Base-by-base conservation (phyloP, 2,113 vertebrate species). In the Lonchura striata region DNA sequence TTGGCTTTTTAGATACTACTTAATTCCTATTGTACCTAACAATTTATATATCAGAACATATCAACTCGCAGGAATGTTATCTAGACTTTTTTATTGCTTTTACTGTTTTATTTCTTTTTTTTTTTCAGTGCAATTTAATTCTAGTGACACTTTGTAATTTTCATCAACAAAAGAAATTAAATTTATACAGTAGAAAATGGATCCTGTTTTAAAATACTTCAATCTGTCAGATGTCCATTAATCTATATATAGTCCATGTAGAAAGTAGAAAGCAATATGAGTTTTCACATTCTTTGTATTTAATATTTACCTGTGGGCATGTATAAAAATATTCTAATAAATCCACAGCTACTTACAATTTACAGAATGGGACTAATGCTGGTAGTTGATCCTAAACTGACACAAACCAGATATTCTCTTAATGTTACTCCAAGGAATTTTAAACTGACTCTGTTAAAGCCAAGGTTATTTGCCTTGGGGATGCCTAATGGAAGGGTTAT, bases 361-460 rank as follows among this genome's bases (percentile, higher is more conserved):
- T 98, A 97, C 96, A 95, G 97, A 97, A 96, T 24, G 79, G 94
- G 95, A 91, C 95, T 94, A 96, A 90, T 92, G 84, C 94, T 89
- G 65, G 83, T 94, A 97, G 97, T 97, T 97, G 97, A 98, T 98
- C 98, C 98, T 95, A 97, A 98, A 98, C 98, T 98, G 98, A 98
- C 98, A 98, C 97, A 98, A 98, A 98, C 98, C 97, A 98, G 97
- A 98, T 97, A 96, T 97, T 97, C 97, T 98, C 96, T 96, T 98
- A 98, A 98, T 98, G 97, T 98, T 98, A 98, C 98, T 98, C 98
- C 95, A 98, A 98, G 98, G 98, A 98, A 98, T 99, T 98, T 98
- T 98, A 97, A 98, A 98, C 97, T 98, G 98, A 99, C 98, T 98
- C 98, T 97, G 98, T 98, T 98, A 99, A 98, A 98, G 98, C 98